phyloP scores from a whole-genome alignment of 2,797 vertebrate species.

The Acrocephalus scirpaceus region DNA sequence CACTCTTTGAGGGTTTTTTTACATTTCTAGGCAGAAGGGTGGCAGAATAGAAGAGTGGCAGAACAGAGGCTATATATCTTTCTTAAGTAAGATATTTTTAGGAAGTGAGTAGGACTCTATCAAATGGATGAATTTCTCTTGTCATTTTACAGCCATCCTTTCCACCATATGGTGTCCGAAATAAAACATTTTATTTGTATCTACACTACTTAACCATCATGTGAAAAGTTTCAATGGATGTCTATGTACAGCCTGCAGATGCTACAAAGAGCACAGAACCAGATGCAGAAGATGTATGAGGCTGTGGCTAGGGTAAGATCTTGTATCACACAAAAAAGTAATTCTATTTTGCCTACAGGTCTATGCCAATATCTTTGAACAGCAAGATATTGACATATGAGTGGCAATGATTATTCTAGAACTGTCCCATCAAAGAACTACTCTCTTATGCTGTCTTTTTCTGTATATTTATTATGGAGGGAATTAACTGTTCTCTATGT shows the following conservation, averaged over 20 bases:
- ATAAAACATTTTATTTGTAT: background rate
- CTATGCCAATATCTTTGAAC: background rate
- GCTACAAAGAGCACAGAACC: background rate
- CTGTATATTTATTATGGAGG: background rate
- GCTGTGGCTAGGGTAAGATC: background rate
- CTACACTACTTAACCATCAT: background rate
- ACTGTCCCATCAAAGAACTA: background rate
- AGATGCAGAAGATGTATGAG: background rate
- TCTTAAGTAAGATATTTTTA: background rate
- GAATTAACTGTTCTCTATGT: background rate
- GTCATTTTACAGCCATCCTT: background rate
- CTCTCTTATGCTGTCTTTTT: background rate
- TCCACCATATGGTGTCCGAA: background rate
- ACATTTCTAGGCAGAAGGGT: background rate
- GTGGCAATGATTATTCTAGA: background rate
- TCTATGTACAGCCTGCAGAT: background rate
- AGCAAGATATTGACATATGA: background rate
- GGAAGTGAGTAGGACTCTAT: background rate
- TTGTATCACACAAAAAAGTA: background rate
- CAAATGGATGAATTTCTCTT: background rate
- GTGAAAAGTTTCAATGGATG: background rate
- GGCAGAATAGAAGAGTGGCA: background rate
- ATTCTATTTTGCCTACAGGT: background rate
- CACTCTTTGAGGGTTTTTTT: background rate
- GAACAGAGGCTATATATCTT: background rate